Evolutionary conservation across 2,888 invertebrate species (phyloP), one percentile per base, ranked within the genome.

Genomic region (Ophraella communa): DNA sequence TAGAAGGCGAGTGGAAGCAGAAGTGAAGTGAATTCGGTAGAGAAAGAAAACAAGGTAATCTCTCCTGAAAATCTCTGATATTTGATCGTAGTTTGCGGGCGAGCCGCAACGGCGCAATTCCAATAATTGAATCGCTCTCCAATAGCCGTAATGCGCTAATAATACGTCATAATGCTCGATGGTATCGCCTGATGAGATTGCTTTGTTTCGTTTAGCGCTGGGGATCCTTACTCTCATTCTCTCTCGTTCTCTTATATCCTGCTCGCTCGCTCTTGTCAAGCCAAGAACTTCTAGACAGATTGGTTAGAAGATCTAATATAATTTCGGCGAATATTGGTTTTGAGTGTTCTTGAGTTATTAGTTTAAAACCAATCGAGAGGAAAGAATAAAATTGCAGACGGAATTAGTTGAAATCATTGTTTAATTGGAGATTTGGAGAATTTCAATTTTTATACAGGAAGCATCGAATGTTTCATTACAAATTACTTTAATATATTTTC

Each of bases 71-170:
- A 76, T 75, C 75, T 72, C 70, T 73, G 78, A 78, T 79, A 78
- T 79, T 79, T 78, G 79, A 79, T 78, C 77, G 78, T 75, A 77
- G 79, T 79, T 78, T 76, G 76, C 77, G 76, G 77, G 77, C 76
- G 75, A 76, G 78, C 80, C 80, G 79, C 80, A 80, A 79, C 77
- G 80, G 80, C 80, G 81, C 82, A 80, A 81, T 82, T 82, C 82
- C 83, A 81, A 82, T 82, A 83, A 82, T 83, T 83, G 82, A 83
- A 83, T 83, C 80, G 82, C 81, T 81, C 82, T 82, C 82, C 82
- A 81, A 83, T 82, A 82, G 82, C 82, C 78, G 81, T 82, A 82
- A 83, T 82, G 82, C 83, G 81, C 83, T 82, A 83, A 83, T 83
- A 82, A 82, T 83, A 82, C 81, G 82, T 83, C 83, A 82, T 82